These are phyloP conservation scores for Zaprionus africanus DNA, from an alignment of 1,140 invertebrate species.

Conservation along the genomic window DNA sequence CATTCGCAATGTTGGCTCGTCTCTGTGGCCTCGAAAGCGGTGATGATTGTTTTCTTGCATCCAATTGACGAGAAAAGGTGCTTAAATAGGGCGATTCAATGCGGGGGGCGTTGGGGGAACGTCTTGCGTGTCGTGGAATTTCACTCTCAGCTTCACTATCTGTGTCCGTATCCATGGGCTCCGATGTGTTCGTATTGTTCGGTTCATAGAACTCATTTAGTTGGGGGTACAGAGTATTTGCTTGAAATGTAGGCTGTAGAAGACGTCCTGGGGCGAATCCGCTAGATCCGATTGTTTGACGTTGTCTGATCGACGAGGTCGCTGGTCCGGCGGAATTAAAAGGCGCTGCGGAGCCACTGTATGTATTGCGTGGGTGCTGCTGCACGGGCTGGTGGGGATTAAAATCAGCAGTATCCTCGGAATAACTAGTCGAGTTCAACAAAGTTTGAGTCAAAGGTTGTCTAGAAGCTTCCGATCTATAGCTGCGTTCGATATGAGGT, in stretches of 20 bases:
- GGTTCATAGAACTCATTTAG: slow-evolving; percentile 64
- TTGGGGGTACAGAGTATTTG: slow-evolving; percentile 58
- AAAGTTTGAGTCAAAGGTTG: slow-evolving; percentile 54
- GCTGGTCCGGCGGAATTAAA: slow-evolving; percentile 17
- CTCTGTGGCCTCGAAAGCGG: slow-evolving; percentile 48
- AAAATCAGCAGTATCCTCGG: slow-evolving; percentile 17
- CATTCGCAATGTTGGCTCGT: slow-evolving; percentile 5
- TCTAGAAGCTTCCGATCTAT: slow-evolving; percentile 23
- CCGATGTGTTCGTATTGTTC: background rate
- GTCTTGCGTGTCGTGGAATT: background rate
- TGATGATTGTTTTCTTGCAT: slow-evolving; percentile 25
- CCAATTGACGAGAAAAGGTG: slow-evolving; percentile 32
- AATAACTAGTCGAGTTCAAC: slow-evolving; percentile 67
- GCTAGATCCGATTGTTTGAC: slow-evolving; percentile 3
- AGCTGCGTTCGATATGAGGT: slow-evolving; percentile 36
- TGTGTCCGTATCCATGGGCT: slow-evolving; percentile 55
- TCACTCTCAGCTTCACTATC: slow-evolving; percentile 60
- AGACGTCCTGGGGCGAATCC: slow-evolving; percentile 42
- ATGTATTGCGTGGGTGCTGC: slow-evolving; percentile 41
- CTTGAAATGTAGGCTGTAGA: slow-evolving; percentile 47
- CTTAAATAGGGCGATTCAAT: slow-evolving; percentile 46
- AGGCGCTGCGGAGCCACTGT: slow-evolving; percentile 49
- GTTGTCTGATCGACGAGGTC: slow-evolving; percentile 23
- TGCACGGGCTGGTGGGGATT: slow-evolving; percentile 11
- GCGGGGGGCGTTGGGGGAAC: background rate